Conservation (phyloP, 2,113 vertebrate species). For the Oxygymnocypris stewartii region DNA sequence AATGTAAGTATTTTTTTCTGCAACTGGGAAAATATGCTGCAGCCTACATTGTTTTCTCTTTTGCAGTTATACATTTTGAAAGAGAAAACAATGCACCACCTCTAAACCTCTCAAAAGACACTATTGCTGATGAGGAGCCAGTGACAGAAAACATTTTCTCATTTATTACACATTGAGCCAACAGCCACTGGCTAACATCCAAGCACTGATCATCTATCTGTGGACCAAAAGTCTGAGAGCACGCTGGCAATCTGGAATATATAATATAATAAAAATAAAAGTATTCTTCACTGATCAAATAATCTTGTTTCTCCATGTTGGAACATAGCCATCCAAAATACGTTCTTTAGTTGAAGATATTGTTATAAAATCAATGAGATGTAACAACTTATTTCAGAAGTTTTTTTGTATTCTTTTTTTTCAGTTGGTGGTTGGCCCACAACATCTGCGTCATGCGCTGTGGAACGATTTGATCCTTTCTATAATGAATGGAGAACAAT, state of each 20-base stretch:
- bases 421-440: constrained; percentile 71
- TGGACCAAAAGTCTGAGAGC: constrained; percentile 1
- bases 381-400: not conserved
- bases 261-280: not conserved
- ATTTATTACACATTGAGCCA: constrained; percentile 1
- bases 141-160: not conserved
- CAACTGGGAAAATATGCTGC: too few relatives aligned
- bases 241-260: not conserved
- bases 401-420: not conserved
- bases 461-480: constrained; percentile 68
- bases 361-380: not conserved
- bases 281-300: not conserved
- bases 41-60: too few relatives aligned
- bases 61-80: too few relatives aligned
- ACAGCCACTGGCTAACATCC: not conserved
- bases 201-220: not conserved
- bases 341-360: not conserved
- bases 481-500: constrained; percentile 71
- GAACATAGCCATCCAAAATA: not conserved
- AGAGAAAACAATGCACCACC: too few relatives aligned
- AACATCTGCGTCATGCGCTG: constrained; percentile 60
- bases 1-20: too few relatives aligned
- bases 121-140: not conserved
- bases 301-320: not conserved
- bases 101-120: not conserved